A percentile compares a stretch with the other conserved stretches of the same genome.
Conservation (phyloP, 2,113 vertebrate genomes). For the Paedocypris sp. region DNA sequence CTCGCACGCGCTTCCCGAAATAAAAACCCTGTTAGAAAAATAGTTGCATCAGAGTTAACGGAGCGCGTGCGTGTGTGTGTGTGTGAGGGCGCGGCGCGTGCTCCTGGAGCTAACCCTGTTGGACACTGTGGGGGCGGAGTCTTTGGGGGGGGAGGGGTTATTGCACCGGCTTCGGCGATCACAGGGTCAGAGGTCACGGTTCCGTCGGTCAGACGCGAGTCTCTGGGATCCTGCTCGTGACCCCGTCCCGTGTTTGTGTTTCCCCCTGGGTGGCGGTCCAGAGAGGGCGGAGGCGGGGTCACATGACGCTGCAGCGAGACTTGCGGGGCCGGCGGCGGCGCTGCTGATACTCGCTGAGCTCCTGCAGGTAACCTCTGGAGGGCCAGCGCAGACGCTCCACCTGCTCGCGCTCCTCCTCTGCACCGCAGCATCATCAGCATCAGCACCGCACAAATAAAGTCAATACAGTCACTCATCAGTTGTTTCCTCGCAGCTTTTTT, state of each 20-base stretch:
- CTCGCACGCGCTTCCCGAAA: constrained; percentile 22
- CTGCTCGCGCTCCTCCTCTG: constrained; percentile 86
- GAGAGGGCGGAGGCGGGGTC: constrained; percentile 38
- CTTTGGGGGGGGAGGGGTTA: background rate
- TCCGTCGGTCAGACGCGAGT: background rate
- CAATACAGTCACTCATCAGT: background rate
- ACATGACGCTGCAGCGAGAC: constrained; percentile 82
- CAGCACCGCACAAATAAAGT: background rate
- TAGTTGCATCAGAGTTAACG: constrained; percentile 59
- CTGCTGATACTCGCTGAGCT: constrained; percentile 89
- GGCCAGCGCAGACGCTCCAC: constrained; percentile 90
- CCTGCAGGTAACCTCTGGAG: constrained; percentile 83
- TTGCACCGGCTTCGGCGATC: background rate
- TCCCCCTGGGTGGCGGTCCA: constrained; percentile 1
- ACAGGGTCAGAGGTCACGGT: constrained; percentile 29
- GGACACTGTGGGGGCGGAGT: constrained; percentile 11
- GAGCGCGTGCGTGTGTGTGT: too few relatives aligned
- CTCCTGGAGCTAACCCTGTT: constrained; percentile 37
- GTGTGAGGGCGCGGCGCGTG: too few relatives aligned
- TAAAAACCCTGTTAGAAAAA: constrained; percentile 57
- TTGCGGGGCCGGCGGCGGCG: constrained; percentile 80
- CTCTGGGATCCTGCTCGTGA: constrained; percentile 17
- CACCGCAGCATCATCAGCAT: constrained; percentile 29
- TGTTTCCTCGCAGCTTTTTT: too few relatives aligned
- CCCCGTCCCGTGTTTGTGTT: background rate